Conservation (phyloP, 1,140 invertebrate species). For the Camponotus vicinus region DNA sequence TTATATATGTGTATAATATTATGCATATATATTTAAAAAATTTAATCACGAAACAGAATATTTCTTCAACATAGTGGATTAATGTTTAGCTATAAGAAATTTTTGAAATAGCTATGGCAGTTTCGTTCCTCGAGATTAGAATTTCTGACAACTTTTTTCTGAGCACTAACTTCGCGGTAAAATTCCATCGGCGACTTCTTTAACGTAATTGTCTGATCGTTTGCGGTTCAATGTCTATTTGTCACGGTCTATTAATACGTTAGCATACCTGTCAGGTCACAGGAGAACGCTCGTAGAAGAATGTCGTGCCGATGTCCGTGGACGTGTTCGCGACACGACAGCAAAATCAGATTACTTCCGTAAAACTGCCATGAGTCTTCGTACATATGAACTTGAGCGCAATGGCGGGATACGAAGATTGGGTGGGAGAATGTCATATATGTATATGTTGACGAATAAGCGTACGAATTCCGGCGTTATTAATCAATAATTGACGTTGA, state of each 20-base stretch:
- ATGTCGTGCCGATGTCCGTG: background rate
- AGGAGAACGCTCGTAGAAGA: background rate
- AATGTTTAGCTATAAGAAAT: too few relatives aligned
- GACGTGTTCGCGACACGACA: background rate
- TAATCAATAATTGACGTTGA: background rate
- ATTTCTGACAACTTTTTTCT: background rate
- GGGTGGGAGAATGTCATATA: background rate
- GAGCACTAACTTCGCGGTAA: background rate
- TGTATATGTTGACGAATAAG: background rate
- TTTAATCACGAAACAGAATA: background rate
- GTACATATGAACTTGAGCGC: background rate
- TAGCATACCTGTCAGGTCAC: constrained; percentile 38
- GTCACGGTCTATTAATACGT: background rate
- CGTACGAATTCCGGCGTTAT: background rate
- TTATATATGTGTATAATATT: too few relatives aligned
- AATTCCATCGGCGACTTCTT: background rate
- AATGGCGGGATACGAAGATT: background rate
- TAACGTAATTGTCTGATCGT: background rate
- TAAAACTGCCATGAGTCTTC: too few relatives aligned
- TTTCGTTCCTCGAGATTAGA: background rate
- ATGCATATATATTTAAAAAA: too few relatives aligned
- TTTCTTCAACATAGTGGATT: background rate
- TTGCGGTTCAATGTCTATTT: background rate
- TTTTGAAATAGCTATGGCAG: background rate
- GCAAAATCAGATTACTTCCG: background rate